Conservation (phyloP, 1,140 invertebrate genomes). For the Phocides pigmalion region DNA sequence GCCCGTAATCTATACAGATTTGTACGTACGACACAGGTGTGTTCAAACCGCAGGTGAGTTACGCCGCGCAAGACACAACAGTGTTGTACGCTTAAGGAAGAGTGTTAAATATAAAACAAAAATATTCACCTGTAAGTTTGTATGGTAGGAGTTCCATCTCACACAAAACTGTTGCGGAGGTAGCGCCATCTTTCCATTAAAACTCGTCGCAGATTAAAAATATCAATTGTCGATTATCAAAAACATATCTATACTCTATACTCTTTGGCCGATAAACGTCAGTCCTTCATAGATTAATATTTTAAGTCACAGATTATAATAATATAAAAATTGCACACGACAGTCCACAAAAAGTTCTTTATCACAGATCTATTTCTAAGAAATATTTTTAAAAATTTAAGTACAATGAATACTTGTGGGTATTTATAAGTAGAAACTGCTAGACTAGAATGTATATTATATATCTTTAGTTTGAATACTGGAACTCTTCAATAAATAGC, state of each 20-base stretch:
- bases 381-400: slow-evolving; percentile 61
- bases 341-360: slow-evolving; percentile 53
- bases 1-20: no score
- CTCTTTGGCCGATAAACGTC: slow-evolving; percentile 67
- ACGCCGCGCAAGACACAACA: no score
- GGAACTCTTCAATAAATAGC: slow-evolving; percentile 42
- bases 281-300: slow-evolving; percentile 42
- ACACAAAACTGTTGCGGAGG: slow-evolving; percentile 91
- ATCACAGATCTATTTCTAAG: slow-evolving; percentile 66
- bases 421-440: slow-evolving; percentile 72
- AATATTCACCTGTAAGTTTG: slow-evolving; percentile 88
- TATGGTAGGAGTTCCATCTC: slow-evolving; percentile 95
- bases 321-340: slow-evolving; percentile 62
- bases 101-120: background rate
- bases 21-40: no score
- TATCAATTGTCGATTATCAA: slow-evolving; percentile 34
- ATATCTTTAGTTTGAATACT: slow-evolving; percentile 59
- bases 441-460: slow-evolving; percentile 73
- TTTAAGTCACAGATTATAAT: slow-evolving; percentile 53
- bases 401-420: slow-evolving; percentile 53
- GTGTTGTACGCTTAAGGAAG: no score
- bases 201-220: slow-evolving; percentile 36
- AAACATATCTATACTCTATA: slow-evolving; percentile 40
- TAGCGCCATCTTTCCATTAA: slow-evolving; percentile 72
- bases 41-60: no score